phyloP scores from a whole-genome alignment of 1,140 invertebrate species.

The Drosophila arawakana region DNA sequence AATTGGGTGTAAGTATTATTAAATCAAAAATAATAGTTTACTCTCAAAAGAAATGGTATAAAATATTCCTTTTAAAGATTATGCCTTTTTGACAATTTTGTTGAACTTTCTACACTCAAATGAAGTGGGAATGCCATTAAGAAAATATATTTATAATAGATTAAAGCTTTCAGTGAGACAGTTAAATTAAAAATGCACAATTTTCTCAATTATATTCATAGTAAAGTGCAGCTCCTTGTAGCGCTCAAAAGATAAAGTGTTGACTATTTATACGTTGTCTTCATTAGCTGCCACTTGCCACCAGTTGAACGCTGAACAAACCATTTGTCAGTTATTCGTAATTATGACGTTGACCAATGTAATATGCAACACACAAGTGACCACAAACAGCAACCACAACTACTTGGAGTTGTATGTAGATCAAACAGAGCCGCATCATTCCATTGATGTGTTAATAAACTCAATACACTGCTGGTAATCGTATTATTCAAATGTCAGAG shows the following conservation, averaged over 20 bases:
- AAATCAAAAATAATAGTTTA: no score
- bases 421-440: slow-evolving; percentile 71
- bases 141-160: no score
- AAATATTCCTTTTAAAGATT: no score
- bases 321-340: slow-evolving; percentile 34
- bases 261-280: slow-evolving; percentile 19
- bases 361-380: slow-evolving; percentile 52
- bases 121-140: no score
- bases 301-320: slow-evolving; percentile 2
- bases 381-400: slow-evolving; percentile 14
- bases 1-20: no score
- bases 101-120: no score
- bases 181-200: background rate
- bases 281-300: slow-evolving; percentile 59
- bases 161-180: no score
- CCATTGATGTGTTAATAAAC: slow-evolving; percentile 76
- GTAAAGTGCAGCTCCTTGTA: background rate
- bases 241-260: slow-evolving; percentile 19
- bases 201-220: background rate
- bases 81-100: no score
- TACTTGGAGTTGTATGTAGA: slow-evolving; percentile 18
- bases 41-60: no score
- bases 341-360: slow-evolving; percentile 49
- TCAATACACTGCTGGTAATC: slow-evolving; percentile 47
- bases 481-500: slow-evolving; percentile 69